Percentiles rank a stretch among this genome's conserved stretches.
Conservation (phyloP, 2,113 vertebrate species). For the Orycteropus afer region DNA sequence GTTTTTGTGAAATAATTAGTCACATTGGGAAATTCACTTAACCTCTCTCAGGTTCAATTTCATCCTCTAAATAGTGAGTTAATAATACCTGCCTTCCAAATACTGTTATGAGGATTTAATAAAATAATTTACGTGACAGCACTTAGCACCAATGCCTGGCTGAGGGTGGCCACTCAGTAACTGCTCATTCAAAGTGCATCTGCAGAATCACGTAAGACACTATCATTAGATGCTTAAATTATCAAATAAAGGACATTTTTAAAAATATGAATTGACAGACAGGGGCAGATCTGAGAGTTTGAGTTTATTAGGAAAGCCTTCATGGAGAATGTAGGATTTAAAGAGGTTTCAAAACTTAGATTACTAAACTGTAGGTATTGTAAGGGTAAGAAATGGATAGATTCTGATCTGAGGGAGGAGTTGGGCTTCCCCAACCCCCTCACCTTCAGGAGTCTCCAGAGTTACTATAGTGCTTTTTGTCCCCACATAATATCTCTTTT, state of each 20-base stretch:
- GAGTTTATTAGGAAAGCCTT: neutral
- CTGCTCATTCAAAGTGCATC: neutral
- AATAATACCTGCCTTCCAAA: neutral
- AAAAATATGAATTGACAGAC: neutral
- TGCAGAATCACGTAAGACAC: neutral
- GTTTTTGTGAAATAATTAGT: neutral
- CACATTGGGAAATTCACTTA: conserved; percentile 1
- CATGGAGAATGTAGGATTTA: neutral
- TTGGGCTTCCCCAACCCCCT: neutral
- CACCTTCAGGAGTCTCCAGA: neutral
- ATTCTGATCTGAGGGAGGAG: neutral
- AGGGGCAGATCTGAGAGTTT: neutral
- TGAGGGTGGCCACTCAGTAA: neutral
- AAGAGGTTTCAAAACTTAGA: neutral
- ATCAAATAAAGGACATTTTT: neutral
- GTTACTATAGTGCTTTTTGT: conserved; percentile 40
- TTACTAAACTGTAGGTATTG: neutral
- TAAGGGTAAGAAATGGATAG: neutral
- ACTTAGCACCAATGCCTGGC: neutral
- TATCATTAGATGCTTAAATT: conserved; percentile 7
- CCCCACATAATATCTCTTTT: neutral
- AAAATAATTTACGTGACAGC: neutral
- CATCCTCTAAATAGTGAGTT: neutral
- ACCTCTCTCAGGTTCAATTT: neutral
- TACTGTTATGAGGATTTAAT: neutral